A percentile compares a stretch with the other conserved stretches of the same genome.
phyloP scores from a whole-genome alignment of 2,888 invertebrate species.

The Xestia xanthographa region DNA sequence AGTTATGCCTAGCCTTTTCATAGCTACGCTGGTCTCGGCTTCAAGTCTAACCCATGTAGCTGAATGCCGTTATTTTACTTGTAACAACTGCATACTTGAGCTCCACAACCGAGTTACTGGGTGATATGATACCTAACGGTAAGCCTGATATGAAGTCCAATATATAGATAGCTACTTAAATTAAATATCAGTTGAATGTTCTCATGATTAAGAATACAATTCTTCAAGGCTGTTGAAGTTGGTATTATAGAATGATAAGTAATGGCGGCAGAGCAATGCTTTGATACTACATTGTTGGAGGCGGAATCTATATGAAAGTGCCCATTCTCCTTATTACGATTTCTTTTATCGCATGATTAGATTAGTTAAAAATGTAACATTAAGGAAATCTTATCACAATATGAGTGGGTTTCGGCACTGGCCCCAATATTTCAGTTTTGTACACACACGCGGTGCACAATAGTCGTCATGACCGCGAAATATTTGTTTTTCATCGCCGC shows the following conservation, averaged over 20 bases:
- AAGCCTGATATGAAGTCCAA: too few species aligned
- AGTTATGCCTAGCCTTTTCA: too few species aligned
- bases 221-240: neutral
- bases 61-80: too few species aligned
- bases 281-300: neutral
- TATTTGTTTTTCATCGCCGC: constrained; percentile 44
- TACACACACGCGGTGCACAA: constrained; percentile 26
- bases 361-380: constrained; percentile 37
- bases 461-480: constrained; percentile 69
- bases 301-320: neutral
- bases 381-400: constrained; percentile 47
- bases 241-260: neutral
- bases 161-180: neutral
- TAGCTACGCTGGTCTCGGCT: too few species aligned
- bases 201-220: neutral
- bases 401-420: constrained; percentile 38
- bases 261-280: neutral
- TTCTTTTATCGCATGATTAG: constrained; percentile 34
- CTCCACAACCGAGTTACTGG: neutral
- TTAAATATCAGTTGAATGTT: neutral
- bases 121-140: too few species aligned
- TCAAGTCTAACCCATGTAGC: too few species aligned
- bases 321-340: constrained; percentile 12
- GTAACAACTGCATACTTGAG: too few species aligned
- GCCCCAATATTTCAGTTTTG: constrained; percentile 59